Percentiles rank a stretch among this genome's conserved stretches.
Conservation (phyloP, 2,797 vertebrate species). For the Dipus sagitta region DNA sequence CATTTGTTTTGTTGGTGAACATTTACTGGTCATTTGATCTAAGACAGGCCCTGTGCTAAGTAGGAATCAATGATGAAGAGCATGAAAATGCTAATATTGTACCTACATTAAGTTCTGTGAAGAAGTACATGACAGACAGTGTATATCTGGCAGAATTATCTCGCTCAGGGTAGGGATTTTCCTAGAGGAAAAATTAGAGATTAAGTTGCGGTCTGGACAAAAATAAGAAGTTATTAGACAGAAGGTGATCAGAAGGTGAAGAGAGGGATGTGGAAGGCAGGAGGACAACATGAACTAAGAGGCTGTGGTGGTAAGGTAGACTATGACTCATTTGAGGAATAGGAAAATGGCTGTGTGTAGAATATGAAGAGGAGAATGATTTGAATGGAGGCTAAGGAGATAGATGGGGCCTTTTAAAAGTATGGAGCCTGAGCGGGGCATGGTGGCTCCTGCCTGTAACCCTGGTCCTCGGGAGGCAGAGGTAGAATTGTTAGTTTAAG, state of each 20-base stretch:
- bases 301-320: background rate
- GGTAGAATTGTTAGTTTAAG: background rate
- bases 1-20: slow-evolving; percentile 50
- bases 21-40: slow-evolving; percentile 31
- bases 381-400: slow-evolving; percentile 6
- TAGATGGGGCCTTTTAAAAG: slow-evolving; percentile 11
- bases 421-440: background rate
- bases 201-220: slow-evolving; percentile 31
- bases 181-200: slow-evolving; percentile 24
- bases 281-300: background rate
- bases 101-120: slow-evolving; percentile 22
- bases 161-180: background rate
- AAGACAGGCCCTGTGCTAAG: slow-evolving; percentile 50
- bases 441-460: background rate
- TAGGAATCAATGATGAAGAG: background rate
- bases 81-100: slow-evolving; percentile 19
- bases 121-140: background rate
- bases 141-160: background rate
- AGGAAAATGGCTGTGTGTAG: background rate
- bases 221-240: slow-evolving; percentile 36
- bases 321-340: slow-evolving; percentile 41
- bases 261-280: background rate
- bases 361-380: slow-evolving; percentile 16
- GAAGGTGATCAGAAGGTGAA: background rate
- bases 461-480: background rate